phyloP scores from a whole-genome alignment of 2,113 vertebrate genomes.

The Trematocara variabile region DNA sequence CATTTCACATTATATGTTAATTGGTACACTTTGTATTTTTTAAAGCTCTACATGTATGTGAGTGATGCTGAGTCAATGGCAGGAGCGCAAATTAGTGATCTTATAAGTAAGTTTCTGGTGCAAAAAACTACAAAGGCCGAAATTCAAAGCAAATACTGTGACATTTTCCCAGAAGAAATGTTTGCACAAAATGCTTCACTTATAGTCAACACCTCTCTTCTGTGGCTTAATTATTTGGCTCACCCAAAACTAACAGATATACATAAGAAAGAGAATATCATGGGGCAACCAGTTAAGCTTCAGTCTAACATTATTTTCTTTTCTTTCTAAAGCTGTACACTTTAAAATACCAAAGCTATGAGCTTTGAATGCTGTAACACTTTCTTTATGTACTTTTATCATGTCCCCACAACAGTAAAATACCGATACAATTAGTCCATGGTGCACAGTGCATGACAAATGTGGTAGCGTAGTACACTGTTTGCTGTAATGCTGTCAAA shows the following conservation, averaged over 20 bases:
- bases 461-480: neutral
- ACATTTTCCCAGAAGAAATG: neutral
- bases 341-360: neutral
- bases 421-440: neutral
- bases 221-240: neutral
- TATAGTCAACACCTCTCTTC: neutral
- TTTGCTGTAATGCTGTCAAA: neutral
- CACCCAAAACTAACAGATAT: neutral
- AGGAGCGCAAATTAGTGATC: neutral
- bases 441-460: neutral
- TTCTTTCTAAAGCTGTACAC: neutral
- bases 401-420: neutral
- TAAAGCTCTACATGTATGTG: neutral
- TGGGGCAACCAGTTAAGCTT: neutral
- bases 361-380: neutral
- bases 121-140: neutral
- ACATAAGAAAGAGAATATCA: neutral
- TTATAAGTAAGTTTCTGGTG: neutral
- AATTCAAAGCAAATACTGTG: neutral
- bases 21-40: neutral
- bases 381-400: neutral
- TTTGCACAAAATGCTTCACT: neutral
- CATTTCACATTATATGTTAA: neutral
- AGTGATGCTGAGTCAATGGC: neutral
- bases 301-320: neutral